Evolutionary conservation across 1,140 invertebrate genomes (phyloP), one percentile per base, ranked within the genome.

Genomic region (Eumaeus atala): DNA sequence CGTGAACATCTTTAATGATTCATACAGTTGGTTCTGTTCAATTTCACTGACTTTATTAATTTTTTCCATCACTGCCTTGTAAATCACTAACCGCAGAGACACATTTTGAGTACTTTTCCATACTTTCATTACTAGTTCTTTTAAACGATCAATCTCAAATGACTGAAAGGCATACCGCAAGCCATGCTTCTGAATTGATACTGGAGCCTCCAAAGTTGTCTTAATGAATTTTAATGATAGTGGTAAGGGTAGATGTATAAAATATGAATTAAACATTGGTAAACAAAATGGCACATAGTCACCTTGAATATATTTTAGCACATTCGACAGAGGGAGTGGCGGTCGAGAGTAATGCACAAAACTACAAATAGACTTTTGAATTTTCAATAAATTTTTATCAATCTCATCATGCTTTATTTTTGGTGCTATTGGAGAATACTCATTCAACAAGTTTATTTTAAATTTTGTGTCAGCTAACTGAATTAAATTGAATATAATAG

Each of bases 141-240:
- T 72, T 35, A 80, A 64, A 18, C 70, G 47, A 21, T 72, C 65
- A n/a, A 34, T 40, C 37, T 42, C 58, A 33, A 70, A 80, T 48
- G 64, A 69, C 50, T 67, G 16, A 48, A 80, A 84, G 28, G 77
- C 77, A 35, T 76, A 58, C 6, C 77, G 65, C 14, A 84, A 52
- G 7, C 72, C 72, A 55, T 78, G 77, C 55, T 82, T 82, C 58
- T 80, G 77, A 8, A 80, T 54, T 2, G 75, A 78, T 6, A 78
- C 53, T 3, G 78, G 77, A 5, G 56, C 38, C n/a, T 78, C 49
- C 36, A 84, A 47, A 12, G 73, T 52, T 11, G 59, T 55, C 37
- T 70, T 58, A 9, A 77, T 66, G 50, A 82, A 84, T 48, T 74
- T 59, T 7, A 65, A 47, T 9, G 59, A 66, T 9, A 36, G 28